Evolutionary conservation across 2,797 vertebrate genomes (phyloP), one percentile per base, ranked within the genome.

Genomic region (Fistularia commersonii): DNA sequence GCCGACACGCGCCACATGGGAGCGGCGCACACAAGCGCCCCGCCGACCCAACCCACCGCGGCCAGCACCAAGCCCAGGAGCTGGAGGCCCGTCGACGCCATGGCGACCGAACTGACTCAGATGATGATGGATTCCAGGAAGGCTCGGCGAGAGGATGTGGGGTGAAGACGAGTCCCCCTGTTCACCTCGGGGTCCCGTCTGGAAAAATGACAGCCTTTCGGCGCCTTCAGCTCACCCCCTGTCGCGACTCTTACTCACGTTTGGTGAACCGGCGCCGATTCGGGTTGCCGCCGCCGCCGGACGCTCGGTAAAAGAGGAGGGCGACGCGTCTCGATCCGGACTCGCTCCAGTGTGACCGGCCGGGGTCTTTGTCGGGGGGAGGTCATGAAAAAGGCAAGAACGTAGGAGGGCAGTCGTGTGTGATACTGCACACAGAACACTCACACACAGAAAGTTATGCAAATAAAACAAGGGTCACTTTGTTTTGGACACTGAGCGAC

Each of bases 1-100:
- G 87, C 87, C 0, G 88, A 91, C 32, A 89, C 74, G 0, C 87
- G 87, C 90, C 90, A 91, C 57, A 87, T 77, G 8, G 90, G 90
- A 34, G 81, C 77, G 0, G 85, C 87, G 0, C 88, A 88, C 45
- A 90, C 89, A 74, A 90, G 39, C 1, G 72, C 77, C 12, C 85
- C 89, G 0, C 86, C 90, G 11, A 91, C 85, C 93, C 93, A 95
- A 56, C 96, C 96, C 49, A 95, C 50, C 44, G 93, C 83, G 5
- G 91, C 92, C 77, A 98, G 71, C 63, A 93, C 67, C 77, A 96
- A 85, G 41, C 95, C 96, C 82, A 98, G 43, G 41, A 98, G 68
- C 82, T 98, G 96, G 45, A 96, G 83, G 54, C 94, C 92, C 1
- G 93, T 91, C 37, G 92, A 95, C 57, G 93, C 93, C 96, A 98